phyloP scores from a whole-genome alignment of 2,888 invertebrate genomes.

The Cryptocephalus primarius region DNA sequence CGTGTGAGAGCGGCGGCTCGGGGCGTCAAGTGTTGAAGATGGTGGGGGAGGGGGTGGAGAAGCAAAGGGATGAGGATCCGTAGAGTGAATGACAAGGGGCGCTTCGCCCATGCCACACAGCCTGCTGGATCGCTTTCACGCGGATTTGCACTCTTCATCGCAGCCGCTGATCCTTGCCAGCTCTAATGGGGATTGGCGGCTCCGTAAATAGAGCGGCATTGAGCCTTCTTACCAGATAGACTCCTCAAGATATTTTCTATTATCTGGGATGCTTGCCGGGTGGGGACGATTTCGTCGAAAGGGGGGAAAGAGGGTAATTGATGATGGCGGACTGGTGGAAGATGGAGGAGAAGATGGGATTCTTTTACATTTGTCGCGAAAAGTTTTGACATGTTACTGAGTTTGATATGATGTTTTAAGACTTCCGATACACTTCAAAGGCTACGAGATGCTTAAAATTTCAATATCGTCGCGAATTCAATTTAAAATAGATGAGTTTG shows the following conservation, averaged over 20 bases:
- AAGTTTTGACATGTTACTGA: too few relatives aligned
- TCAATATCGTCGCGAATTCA: too few relatives aligned
- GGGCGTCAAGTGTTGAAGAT: neutral
- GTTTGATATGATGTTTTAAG: too few relatives aligned
- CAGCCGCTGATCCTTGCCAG: conserved; percentile 29
- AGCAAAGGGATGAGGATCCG: neutral
- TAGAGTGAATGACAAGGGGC: neutral
- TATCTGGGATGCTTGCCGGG: neutral
- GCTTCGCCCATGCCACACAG: neutral
- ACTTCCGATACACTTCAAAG: too few relatives aligned
- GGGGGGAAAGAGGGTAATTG: neutral
- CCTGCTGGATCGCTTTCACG: conserved; percentile 31
- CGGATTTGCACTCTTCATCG: conserved; percentile 32
- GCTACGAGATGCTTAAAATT: too few relatives aligned
- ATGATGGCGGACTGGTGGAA: too few relatives aligned
- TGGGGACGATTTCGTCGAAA: neutral
- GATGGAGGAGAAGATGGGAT: too few relatives aligned
- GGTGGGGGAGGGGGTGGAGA: neutral
- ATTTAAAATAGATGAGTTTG: too few relatives aligned
- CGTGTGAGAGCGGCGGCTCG: neutral
- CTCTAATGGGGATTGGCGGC: conserved; percentile 38
- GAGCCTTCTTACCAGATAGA: conserved; percentile 28
- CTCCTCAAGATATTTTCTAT: conserved; percentile 6
- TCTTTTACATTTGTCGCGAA: too few relatives aligned
- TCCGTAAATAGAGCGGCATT: conserved; percentile 39